Conservation (phyloP, 2,888 invertebrate genomes). For the Bibio marci region DNA sequence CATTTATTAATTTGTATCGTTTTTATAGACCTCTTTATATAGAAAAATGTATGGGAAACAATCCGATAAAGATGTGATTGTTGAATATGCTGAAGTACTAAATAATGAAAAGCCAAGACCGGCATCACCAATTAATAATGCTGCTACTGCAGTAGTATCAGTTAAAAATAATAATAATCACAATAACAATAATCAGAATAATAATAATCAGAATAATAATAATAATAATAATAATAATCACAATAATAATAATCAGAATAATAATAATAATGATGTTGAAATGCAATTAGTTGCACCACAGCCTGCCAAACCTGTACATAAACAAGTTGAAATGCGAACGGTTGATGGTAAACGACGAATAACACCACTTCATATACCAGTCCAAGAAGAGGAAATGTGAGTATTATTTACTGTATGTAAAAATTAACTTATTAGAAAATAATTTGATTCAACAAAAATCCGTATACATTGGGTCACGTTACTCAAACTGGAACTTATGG, state of each 20-base stretch:
- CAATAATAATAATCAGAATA: too few relatives aligned
- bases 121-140: conserved; percentile 11
- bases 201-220: background rate
- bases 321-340: conserved; percentile 86
- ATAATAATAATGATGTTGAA: background rate
- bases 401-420: background rate
- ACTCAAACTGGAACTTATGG: background rate
- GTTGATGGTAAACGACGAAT: conserved; percentile 91
- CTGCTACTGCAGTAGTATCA: background rate
- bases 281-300: background rate
- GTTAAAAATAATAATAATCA: background rate
- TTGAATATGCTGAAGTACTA: conserved; percentile 48
- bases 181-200: background rate
- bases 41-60: conserved; percentile 79
- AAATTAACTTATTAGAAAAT: background rate
- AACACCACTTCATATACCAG: conserved; percentile 86
- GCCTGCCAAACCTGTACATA: conserved; percentile 44
- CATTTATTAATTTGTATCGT: too few relatives aligned
- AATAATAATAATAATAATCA: too few relatives aligned
- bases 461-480: background rate
- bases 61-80: conserved; percentile 37
- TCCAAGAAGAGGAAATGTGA: conserved; percentile 35
- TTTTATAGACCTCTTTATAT: conserved; percentile 60
- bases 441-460: background rate
- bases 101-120: conserved; percentile 19